These are phyloP conservation scores for Zygaena filipendulae DNA, from an alignment of 2,888 invertebrate species.

Conservation along the genomic window DNA sequence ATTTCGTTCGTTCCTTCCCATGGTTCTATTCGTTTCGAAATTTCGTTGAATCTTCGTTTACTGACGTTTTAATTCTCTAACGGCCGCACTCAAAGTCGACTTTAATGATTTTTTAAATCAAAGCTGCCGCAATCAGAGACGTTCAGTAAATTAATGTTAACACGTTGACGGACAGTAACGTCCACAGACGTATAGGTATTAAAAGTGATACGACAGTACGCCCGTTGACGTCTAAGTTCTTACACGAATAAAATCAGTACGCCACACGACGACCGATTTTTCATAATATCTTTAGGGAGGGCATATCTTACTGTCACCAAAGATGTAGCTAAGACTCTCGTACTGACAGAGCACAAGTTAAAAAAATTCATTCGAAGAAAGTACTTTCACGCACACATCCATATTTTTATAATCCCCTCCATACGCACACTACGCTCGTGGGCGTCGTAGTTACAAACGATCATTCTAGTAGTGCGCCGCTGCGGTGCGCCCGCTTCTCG, in stretches of 20 bases:
- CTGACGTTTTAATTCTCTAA: too few relatives aligned
- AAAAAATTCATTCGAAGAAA: conserved; percentile 1
- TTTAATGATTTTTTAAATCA: too few relatives aligned
- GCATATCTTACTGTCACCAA: conserved; percentile 5
- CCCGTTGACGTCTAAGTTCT: conserved; percentile 2
- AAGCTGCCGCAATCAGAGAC: too few relatives aligned
- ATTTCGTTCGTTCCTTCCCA: too few relatives aligned
- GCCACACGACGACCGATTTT: conserved; percentile 3
- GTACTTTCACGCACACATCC: conserved; percentile 3
- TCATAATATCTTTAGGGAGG: conserved; percentile 2
- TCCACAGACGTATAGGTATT: conserved; percentile 2
- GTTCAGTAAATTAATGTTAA: too few relatives aligned
- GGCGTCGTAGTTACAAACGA: background rate
- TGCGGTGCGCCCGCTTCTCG: conserved; percentile 6
- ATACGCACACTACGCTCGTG: conserved; percentile 2
- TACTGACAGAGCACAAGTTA: conserved; percentile 1
- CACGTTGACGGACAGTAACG: conserved; percentile 1
- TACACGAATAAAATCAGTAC: background rate
- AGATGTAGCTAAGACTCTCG: conserved; percentile 3
- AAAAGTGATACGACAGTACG: conserved; percentile 6
- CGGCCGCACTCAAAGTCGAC: too few relatives aligned
- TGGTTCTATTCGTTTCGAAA: too few relatives aligned
- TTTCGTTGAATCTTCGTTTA: too few relatives aligned
- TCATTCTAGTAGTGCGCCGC: conserved; percentile 6
- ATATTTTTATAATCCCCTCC: background rate